phyloP scores from a whole-genome alignment of 2,113 vertebrate species.

The Rhegmatorhina hoffmannsi region DNA sequence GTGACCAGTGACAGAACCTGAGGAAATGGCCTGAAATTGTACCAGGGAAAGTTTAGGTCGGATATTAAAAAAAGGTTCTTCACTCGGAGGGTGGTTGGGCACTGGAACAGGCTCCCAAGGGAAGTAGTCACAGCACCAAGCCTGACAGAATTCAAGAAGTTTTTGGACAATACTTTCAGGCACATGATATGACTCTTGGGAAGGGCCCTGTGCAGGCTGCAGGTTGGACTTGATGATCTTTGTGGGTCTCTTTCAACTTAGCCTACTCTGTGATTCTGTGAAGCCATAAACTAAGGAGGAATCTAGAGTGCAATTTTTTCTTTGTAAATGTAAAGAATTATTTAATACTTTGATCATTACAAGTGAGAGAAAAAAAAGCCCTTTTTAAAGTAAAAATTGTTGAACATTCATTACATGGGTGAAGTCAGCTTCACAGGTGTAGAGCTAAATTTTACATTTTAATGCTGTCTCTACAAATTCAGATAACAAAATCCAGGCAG shows the following conservation, averaged over 20 bases:
- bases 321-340: background rate
- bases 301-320: background rate
- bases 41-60: background rate
- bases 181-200: background rate
- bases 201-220: background rate
- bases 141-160: background rate
- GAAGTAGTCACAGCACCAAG: background rate
- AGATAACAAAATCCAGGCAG: background rate
- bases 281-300: background rate
- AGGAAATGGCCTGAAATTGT: background rate
- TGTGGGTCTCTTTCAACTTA: background rate
- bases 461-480: background rate
- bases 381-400: background rate
- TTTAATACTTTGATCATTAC: background rate
- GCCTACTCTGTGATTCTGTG: background rate
- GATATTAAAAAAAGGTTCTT: background rate
- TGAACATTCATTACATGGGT: background rate
- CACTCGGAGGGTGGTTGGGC: background rate
- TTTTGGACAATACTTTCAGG: background rate
- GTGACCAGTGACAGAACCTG: background rate
- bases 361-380: fast-evolving
- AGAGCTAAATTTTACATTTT: background rate
- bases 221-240: background rate
- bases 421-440: background rate
- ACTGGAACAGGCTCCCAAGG: background rate